A percentile compares a stretch with the other conserved stretches of the same genome.
These are phyloP conservation scores for Polyodon spathula DNA, from an alignment of 2,113 vertebrate species.

Conservation along the genomic window DNA sequence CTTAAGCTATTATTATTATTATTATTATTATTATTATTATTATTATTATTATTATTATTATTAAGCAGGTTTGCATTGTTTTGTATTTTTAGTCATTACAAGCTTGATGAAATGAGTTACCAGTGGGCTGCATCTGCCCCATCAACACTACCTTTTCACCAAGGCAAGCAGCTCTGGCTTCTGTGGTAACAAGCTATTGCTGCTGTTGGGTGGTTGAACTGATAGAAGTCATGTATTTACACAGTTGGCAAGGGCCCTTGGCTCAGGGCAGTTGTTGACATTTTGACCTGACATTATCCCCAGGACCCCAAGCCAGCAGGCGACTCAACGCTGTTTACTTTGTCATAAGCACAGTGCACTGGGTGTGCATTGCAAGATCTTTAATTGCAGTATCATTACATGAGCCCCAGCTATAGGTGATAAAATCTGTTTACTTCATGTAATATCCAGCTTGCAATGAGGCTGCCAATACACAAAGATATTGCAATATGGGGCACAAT, in stretches of 20 bases:
- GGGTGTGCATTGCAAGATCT: background rate
- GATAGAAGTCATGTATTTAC: conserved; percentile 6
- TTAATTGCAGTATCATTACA: conserved; percentile 1
- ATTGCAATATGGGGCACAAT: background rate
- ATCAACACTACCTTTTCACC: no score
- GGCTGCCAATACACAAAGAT: background rate
- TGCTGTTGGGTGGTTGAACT: background rate
- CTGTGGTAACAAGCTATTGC: background rate
- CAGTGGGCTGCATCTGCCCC: no score
- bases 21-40: no score
- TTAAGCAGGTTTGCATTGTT: no score
- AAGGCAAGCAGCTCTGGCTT: background rate
- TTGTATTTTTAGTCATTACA: no score
- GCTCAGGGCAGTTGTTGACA: conserved; percentile 11
- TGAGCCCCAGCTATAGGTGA: background rate
- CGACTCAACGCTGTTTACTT: background rate
- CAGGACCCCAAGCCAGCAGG: conserved; percentile 1
- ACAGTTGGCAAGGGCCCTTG: conserved; percentile 14
- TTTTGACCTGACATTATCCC: conserved; percentile 12
- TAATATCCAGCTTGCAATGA: background rate
- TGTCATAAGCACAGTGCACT: background rate
- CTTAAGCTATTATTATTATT: no score
- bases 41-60: no score
- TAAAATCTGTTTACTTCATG: background rate
- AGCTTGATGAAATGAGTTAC: no score